Evolutionary conservation across 2,888 invertebrate genomes (phyloP).

Genomic region (Polydrusus cervinus): DNA sequence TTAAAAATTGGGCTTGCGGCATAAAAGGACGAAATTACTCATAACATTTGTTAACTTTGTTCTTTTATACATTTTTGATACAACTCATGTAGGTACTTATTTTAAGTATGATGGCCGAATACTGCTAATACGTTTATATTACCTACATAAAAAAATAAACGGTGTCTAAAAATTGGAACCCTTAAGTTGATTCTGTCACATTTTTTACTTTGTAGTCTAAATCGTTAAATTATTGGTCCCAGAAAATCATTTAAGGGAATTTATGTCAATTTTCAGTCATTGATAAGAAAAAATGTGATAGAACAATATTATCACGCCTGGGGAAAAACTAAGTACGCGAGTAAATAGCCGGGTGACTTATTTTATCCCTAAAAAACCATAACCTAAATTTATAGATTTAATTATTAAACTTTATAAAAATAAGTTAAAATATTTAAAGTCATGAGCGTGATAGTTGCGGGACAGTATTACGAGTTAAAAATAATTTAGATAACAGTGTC

Average conservation of each 20-base stretch:
- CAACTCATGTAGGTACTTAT: too few species aligned
- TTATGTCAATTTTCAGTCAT: conserved; percentile 45
- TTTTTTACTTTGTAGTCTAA: conserved; percentile 35
- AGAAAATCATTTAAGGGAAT: conserved; percentile 31
- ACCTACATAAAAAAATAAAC: neutral
- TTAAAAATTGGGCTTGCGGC: neutral
- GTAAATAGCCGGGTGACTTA: neutral
- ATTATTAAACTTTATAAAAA: neutral
- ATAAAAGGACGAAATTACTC: neutral
- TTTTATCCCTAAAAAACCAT: neutral
- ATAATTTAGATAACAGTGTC: neutral
- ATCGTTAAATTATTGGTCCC: conserved; percentile 42
- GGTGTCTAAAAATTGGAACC: neutral
- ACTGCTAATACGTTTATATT: neutral
- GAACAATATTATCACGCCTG: neutral
- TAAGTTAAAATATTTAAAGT: neutral
- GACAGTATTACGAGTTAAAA: conserved; percentile 18
- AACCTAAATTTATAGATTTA: neutral
- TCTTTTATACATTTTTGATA: neutral
- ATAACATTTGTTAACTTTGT: neutral
- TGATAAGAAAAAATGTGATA: conserved; percentile 40
- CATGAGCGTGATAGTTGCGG: neutral
- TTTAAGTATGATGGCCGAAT: conserved; percentile 2
- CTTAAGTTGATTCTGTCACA: conserved; percentile 19
- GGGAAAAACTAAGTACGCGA: neutral